These are phyloP conservation scores for Psittacula cyanocephala DNA, from an alignment of 2,113 vertebrate species.

Conservation along the genomic window DNA sequence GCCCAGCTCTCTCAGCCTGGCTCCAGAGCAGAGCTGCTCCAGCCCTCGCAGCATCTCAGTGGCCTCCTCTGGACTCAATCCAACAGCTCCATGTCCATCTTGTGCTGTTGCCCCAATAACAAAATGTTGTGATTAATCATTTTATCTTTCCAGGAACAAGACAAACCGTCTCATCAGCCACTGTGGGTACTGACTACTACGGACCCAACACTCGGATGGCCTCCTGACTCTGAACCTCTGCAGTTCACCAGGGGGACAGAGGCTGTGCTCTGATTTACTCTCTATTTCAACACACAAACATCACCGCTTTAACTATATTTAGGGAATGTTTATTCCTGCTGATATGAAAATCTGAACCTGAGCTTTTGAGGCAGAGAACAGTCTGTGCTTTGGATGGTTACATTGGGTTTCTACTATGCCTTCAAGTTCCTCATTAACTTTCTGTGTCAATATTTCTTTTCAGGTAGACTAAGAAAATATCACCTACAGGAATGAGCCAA, in stretches of 20 bases:
- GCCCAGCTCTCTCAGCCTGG: too few species aligned
- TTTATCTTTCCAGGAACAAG: neutral
- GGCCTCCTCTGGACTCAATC: neutral
- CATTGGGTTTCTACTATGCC: neutral
- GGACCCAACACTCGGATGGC: neutral
- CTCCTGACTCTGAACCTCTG: neutral
- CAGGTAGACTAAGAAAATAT: neutral
- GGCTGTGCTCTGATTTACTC: neutral
- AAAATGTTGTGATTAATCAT: neutral
- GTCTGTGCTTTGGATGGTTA: neutral
- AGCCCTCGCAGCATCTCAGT: accelerated
- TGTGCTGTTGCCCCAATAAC: neutral
- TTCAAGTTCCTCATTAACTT: neutral
- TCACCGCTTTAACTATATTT: neutral
- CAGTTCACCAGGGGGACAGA: neutral
- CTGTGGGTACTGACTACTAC: neutral
- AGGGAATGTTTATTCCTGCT: neutral
- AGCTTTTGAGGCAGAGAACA: neutral
- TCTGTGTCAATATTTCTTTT: neutral
- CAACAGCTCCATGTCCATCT: neutral
- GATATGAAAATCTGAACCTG: neutral
- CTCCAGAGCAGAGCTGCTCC: neutral
- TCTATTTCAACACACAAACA: too few species aligned
- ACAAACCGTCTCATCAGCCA: neutral
- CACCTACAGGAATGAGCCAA: neutral